Base-by-base conservation (phyloP, 2,113 vertebrate species). In the Chamaetylas fuelleborni region DNA sequence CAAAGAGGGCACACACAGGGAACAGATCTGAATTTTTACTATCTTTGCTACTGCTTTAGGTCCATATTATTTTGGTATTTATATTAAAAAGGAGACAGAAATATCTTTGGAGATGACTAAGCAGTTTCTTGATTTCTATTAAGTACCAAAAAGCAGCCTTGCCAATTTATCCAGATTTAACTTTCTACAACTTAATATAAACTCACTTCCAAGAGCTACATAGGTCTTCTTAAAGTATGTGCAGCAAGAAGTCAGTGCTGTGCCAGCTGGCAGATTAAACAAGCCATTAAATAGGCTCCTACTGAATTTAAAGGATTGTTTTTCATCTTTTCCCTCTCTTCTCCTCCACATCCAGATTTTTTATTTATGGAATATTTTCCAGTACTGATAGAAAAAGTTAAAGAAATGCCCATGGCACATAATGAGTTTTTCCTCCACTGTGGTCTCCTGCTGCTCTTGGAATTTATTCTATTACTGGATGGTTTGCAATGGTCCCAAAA, bases 211-310 rank as follows among this genome's bases (percentile, higher is more conserved):
- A 98, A 98, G 95, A 98, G 94, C 94, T 97, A 95, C 97, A 97
- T 92, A 95, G 90, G 91, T 97, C 93, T 95, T 91, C 95, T 95
- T 93, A 97, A 97, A 98, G 90, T 95, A 97, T 95, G 93, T 97
- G 95, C 96, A 96, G 97, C 94, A 96, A 98, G 94, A 96, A 97
- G 94, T 96, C 96, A 93, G 36, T 12, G 8, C 36, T 71, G 91
- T 79, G 95, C 97, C 98, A 98, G 97, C 97, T 98, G 98, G 97
- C 97, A 96, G 96, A 95, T 96, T 95, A 96, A 97, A 95, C 70
- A 95, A 80, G 65, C 82, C 83, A 96, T 97, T 98, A 97, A 97
- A 97, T 87, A 95, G 91, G 92, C 95, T 96, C 94, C 94, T 96
- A 97, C 97, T 97, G 97, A 98, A 98, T 97, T 97, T 89, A 88